Conservation (phyloP, 1,140 invertebrate species). For the Anadara kagoshimensis region DNA sequence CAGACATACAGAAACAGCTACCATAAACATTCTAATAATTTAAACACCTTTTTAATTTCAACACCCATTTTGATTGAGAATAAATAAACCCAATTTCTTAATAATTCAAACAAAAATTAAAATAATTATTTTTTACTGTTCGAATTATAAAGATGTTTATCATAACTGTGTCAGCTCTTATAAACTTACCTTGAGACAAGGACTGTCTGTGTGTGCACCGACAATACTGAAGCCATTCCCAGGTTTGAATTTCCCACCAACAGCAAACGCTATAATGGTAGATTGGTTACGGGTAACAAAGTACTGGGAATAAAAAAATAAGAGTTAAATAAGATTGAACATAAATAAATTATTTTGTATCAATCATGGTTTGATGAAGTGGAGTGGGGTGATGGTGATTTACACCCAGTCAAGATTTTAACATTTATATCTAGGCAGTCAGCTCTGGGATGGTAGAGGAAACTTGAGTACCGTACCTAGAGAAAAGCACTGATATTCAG, state of each 20-base stretch:
- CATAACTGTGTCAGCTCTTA: too few species aligned
- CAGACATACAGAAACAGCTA: too few species aligned
- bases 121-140: too few species aligned
- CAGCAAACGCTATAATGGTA: slow-evolving; percentile 75
- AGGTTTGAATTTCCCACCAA: slow-evolving; percentile 74
- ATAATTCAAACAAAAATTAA: too few species aligned
- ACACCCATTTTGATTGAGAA: too few species aligned
- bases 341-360: background rate
- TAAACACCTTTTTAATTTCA: too few species aligned
- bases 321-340: background rate
- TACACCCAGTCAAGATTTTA: background rate
- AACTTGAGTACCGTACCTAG: background rate
- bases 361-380: too few species aligned
- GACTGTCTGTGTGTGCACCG: slow-evolving; percentile 77
- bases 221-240: slow-evolving; percentile 77
- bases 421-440: background rate
- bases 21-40: too few species aligned
- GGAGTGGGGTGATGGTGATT: background rate
- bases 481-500: background rate
- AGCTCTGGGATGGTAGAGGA: background rate
- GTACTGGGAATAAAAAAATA: slow-evolving; percentile 60
- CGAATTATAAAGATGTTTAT: too few species aligned
- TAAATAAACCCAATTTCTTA: too few species aligned
- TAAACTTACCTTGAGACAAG: slow-evolving; percentile 74
- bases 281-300: slow-evolving; percentile 75